Evolutionary conservation across 2,888 invertebrate species (phyloP).

Genomic region (Stegophylla sp.): DNA sequence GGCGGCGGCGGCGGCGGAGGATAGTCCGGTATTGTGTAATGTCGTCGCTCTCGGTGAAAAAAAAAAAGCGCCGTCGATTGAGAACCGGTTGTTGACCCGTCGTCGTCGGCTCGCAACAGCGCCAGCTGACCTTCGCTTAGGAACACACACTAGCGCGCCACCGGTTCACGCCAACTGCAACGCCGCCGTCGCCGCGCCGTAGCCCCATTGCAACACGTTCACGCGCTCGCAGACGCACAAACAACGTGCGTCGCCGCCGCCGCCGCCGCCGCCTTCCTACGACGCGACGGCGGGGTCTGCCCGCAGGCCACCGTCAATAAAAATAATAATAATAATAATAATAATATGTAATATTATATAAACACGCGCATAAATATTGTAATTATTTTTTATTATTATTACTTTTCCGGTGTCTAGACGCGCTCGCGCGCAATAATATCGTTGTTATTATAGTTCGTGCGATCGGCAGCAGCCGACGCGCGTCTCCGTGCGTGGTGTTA

Average conservation of each 20-base stretch:
- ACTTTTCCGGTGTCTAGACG: too few relatives aligned
- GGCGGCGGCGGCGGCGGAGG: constrained; percentile 7
- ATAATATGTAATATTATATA: too few relatives aligned
- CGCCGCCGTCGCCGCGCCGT: neutral
- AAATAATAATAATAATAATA: too few relatives aligned
- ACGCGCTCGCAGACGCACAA: neutral
- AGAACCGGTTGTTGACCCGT: constrained; percentile 58
- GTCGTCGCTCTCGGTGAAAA: constrained; percentile 5
- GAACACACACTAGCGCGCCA: neutral
- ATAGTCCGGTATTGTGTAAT: constrained; percentile 30
- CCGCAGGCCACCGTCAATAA: too few relatives aligned
- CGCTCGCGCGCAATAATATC: too few relatives aligned
- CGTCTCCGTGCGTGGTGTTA: too few relatives aligned
- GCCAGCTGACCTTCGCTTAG: constrained; percentile 40
- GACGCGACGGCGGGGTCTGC: too few relatives aligned
- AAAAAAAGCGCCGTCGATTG: constrained; percentile 30
- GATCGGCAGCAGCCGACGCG: too few relatives aligned
- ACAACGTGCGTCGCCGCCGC: neutral
- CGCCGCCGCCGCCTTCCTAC: too few relatives aligned
- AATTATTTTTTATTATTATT: neutral
- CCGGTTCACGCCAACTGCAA: neutral
- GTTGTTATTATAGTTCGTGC: too few relatives aligned
- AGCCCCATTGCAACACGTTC: constrained; percentile 40
- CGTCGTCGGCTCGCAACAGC: constrained; percentile 35
- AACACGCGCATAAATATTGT: constrained; percentile 13